phyloP scores from a whole-genome alignment of 2,797 vertebrate species.

The Mus spretus region DNA sequence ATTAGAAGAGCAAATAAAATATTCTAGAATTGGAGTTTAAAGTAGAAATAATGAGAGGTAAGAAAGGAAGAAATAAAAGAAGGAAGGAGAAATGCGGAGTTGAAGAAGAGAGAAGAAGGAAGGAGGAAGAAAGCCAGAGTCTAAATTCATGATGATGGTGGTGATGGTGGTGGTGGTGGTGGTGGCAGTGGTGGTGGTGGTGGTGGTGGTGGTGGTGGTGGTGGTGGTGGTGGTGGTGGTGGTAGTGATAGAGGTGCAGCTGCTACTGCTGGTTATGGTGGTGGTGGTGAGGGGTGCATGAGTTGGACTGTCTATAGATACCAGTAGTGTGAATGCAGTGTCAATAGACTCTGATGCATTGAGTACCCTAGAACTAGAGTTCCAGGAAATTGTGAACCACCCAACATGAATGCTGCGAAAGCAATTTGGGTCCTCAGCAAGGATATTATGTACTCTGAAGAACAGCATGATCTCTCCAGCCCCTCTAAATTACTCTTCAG shows the following conservation, averaged over 20 bases:
- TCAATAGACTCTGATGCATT: background rate
- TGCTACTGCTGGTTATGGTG: background rate
- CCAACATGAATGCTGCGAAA: background rate
- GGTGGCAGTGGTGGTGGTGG: background rate
- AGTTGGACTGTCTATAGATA: background rate
- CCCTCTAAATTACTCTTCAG: background rate
- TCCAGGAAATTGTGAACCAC: background rate
- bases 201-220: too few species aligned
- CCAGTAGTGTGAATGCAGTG: background rate
- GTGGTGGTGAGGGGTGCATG: background rate
- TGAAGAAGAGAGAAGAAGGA: too few species aligned
- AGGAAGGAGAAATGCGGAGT: background rate
- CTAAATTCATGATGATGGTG: conserved; percentile 7
- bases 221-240: background rate
- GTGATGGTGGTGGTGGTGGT: background rate
- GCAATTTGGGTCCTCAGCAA: background rate
- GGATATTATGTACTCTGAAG: background rate
- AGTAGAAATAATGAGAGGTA: too few species aligned
- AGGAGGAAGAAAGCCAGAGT: background rate
- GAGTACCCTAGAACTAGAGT: background rate
- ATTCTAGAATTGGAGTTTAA: background rate
- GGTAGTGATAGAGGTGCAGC: too few species aligned
- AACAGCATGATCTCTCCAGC: too few species aligned
- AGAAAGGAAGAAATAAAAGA: too few species aligned
- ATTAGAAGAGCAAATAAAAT: conserved; percentile 34